Evolutionary conservation across 2,113 vertebrate genomes (phyloP), one percentile per base, ranked within the genome.

Genomic region (Bos javanicus): DNA sequence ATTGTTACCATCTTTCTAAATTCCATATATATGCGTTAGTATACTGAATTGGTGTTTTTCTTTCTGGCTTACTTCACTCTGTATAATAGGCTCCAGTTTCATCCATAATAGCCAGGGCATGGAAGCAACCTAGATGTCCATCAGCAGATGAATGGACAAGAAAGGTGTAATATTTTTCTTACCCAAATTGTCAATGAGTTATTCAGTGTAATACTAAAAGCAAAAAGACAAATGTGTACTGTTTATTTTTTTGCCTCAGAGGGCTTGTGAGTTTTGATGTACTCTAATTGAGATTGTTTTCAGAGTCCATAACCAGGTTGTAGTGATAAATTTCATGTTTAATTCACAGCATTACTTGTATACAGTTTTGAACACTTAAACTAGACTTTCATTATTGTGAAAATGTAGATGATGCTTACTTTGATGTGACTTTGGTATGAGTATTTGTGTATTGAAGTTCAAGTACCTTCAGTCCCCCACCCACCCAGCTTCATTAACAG

Each of bases 311-410:
- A 54, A 78, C 2, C 52, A 90, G 17, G 14, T 52, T 92, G 28
- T 54, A 12, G 82, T 91, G 85, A 92, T 54, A 87, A 83, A 95
- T 60, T 91, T n/a, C 9, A 39, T 21, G 16, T 98, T 96, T 94
- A 64, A 80, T 95, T 95, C 94, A 28, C 25, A 76, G 0, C 13
- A 48, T 93, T 0, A 8, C 91, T 64, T 87, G 19, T 83, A 46
- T 54, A 71, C 12, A 64, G 26, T 54, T 97, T 97, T 96, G 54
- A 87, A 89, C 21, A 89, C 13, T 83, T 71, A 25, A 28, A 39
- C 23, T 87, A 9, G 33, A 14, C 5, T 86, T 50, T 84, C 7
- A 3, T 82, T 62, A 84, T n/a, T 57, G 5, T 84, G 48, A 85
- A 86, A 74, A 62, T 85, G 56, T 62, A 54, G 52, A n/a, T 46